A percentile compares a stretch with the other conserved stretches of the same genome.
Conservation (phyloP, 2,888 invertebrate species). For the Plutella xylostella region DNA sequence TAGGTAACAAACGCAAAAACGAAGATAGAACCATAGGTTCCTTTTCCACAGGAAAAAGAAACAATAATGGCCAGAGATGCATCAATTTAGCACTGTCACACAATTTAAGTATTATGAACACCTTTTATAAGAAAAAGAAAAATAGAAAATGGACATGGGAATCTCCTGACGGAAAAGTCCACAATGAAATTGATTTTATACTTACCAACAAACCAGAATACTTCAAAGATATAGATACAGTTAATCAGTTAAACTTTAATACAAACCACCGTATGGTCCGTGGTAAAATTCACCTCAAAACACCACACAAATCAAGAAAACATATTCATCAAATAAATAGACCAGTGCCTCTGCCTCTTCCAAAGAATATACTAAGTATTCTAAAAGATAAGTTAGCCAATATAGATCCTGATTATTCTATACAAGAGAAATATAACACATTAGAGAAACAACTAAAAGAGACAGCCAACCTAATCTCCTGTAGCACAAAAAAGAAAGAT, state of each 20-base stretch:
- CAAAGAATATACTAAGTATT: no score
- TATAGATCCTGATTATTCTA: no score
- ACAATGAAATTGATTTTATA: slow-evolving; percentile 7
- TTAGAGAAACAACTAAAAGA: no score
- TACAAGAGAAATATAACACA: no score
- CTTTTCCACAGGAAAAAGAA: slow-evolving; percentile 3
- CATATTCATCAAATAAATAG: no score
- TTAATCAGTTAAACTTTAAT: slow-evolving; percentile 5
- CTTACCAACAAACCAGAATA: background rate
- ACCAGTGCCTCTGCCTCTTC: no score
- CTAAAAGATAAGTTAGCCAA: no score
- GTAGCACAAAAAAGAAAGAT: no score
- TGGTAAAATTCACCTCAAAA: background rate
- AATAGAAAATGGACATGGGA: slow-evolving; percentile 6
- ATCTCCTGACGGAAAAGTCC: slow-evolving; percentile 1
- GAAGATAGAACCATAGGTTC: background rate
- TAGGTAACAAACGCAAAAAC: background rate
- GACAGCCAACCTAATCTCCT: no score
- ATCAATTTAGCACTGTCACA: slow-evolving; percentile 5
- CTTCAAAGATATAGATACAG: slow-evolving; percentile 3
- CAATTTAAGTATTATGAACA: slow-evolving; percentile 8
- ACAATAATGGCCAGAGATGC: slow-evolving; percentile 1
- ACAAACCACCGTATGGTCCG: slow-evolving; percentile 1
- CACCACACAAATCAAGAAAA: background rate
- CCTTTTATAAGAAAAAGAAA: slow-evolving; percentile 2